A percentile compares a stretch with the other conserved stretches of the same genome.
These are phyloP conservation scores for Actinia tenebrosa DNA, from an alignment of 64 coral and sea anemone genomes.

Conservation along the genomic window DNA sequence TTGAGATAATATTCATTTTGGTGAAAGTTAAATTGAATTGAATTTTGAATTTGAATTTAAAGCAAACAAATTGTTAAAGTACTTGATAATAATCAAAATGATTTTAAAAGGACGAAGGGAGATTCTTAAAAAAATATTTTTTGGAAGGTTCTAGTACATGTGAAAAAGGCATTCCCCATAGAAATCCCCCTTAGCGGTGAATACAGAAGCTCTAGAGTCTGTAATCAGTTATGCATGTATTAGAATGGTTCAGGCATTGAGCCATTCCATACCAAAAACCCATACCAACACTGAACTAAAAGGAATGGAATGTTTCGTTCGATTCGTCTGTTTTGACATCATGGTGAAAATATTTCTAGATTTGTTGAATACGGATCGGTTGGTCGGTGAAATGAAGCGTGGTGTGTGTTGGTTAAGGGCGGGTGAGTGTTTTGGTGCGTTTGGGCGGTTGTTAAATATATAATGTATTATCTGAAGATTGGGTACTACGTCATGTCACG, in stretches of 20 bases:
- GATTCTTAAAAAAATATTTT: too few species aligned
- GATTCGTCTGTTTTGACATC: conserved; percentile 6
- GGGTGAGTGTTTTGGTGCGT: not conserved
- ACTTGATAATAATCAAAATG: too few species aligned
- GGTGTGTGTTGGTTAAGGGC: not conserved
- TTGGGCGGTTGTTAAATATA: not conserved
- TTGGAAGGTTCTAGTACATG: too few species aligned
- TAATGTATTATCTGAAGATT: not conserved
- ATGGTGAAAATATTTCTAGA: conserved; percentile 1
- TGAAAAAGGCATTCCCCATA: not conserved
- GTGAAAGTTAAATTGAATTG: too few species aligned
- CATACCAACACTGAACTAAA: not conserved
- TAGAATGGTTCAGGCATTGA: not conserved
- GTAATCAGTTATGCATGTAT: not conserved
- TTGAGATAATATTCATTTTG: too few species aligned
- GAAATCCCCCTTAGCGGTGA: not conserved
- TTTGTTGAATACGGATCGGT: not conserved
- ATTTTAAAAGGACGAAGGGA: too few species aligned
- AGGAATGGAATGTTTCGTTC: not conserved
- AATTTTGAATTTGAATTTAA: too few species aligned
- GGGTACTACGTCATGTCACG: not conserved
- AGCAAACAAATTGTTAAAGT: too few species aligned
- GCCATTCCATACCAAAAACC: not conserved
- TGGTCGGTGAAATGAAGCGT: not conserved
- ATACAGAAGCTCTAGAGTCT: not conserved